Evolutionary conservation across 2,888 invertebrate genomes (phyloP).

Genomic region (Mystacides longicornis): DNA sequence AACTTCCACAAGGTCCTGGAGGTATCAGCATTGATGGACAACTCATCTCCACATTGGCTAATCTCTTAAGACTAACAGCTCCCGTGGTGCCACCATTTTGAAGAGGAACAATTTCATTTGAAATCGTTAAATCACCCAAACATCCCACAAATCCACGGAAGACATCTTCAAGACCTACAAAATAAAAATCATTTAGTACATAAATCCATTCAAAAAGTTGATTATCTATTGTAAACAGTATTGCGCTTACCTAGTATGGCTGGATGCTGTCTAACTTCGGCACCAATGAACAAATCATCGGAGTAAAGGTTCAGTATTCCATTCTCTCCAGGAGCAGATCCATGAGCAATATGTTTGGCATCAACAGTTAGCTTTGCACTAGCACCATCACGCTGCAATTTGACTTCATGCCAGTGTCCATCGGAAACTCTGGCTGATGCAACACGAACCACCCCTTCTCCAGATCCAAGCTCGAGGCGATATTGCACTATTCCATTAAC

Average conservation of each 20-base stretch:
- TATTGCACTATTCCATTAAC: constrained; percentile 82
- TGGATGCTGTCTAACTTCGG: constrained; percentile 70
- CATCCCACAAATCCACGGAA: constrained; percentile 87
- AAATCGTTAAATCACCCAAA: constrained; percentile 77
- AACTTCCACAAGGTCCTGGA: constrained; percentile 64
- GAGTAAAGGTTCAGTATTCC: constrained; percentile 79
- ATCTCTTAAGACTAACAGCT: constrained; percentile 56
- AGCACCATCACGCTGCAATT: constrained; percentile 72
- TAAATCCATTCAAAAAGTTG: background rate
- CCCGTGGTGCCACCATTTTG: constrained; percentile 46
- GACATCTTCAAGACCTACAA: constrained; percentile 57
- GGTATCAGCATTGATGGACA: constrained; percentile 54
- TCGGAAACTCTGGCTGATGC: constrained; percentile 46
- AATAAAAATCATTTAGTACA: background rate
- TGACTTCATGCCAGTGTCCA: constrained; percentile 32
- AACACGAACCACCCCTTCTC: constrained; percentile 76
- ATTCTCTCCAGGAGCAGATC: constrained; percentile 72
- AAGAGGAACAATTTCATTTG: constrained; percentile 66
- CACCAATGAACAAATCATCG: constrained; percentile 78
- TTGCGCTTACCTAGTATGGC: constrained; percentile 50
- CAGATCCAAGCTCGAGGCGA: constrained; percentile 87
- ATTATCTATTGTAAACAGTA: background rate
- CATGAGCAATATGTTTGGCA: constrained; percentile 62
- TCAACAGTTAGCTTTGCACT: constrained; percentile 73
- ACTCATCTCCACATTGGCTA: constrained; percentile 64